A percentile compares a stretch with the other conserved stretches of the same genome.
Conservation (phyloP, 2,797 vertebrate genomes). For the Chaetodon trifasciatus region DNA sequence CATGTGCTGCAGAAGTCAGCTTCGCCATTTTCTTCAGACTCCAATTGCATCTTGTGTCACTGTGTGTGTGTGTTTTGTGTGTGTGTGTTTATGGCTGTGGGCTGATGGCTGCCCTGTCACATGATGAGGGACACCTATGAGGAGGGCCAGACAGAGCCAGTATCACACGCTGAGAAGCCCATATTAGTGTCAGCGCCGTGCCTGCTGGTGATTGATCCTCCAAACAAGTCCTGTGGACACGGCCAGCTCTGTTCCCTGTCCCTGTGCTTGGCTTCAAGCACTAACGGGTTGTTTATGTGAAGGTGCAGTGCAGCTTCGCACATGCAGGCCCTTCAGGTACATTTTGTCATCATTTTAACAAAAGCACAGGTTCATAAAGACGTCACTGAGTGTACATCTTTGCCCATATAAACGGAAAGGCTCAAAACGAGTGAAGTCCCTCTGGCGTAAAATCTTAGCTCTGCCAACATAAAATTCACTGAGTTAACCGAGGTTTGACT, state of each 20-base stretch:
- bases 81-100: background rate
- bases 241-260: background rate
- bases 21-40: conserved; percentile 17
- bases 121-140: conserved; percentile 30
- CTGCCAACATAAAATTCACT: background rate
- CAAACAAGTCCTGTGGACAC: conserved; percentile 39
- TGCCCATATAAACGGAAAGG: background rate
- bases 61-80: background rate
- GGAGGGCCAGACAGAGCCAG: conserved; percentile 32
- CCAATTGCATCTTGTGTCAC: conserved; percentile 12
- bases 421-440: background rate
- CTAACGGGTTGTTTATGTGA: conserved; percentile 27
- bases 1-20: background rate
- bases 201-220: conserved; percentile 46
- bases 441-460: too few species aligned
- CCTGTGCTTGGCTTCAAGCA: background rate
- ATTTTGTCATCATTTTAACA: background rate
- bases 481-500: too few species aligned
- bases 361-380: conserved; percentile 6
- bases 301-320: background rate
- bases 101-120: conserved; percentile 32
- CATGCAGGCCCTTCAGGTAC: background rate
- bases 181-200: conserved; percentile 35
- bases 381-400: too few species aligned
- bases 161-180: conserved; percentile 40